Evolutionary conservation across 1,140 invertebrate genomes (phyloP).

Genomic region (Zophobas morio): DNA sequence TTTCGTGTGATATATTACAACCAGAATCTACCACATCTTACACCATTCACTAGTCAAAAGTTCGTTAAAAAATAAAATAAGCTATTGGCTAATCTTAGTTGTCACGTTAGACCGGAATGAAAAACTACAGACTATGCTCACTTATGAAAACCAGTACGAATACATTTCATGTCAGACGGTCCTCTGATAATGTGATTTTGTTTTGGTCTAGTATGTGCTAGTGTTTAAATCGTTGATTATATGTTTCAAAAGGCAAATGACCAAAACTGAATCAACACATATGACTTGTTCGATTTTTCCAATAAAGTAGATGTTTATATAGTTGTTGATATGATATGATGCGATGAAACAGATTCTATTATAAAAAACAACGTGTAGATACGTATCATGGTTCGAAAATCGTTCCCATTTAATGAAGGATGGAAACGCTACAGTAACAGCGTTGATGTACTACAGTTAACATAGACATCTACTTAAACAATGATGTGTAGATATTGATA

Average conservation of each 20-base stretch:
- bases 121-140: too few relatives aligned
- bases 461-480: constrained; percentile 30
- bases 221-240: constrained; percentile 9
- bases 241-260: constrained; percentile 4
- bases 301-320: constrained; percentile 29
- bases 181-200: background rate
- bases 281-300: constrained; percentile 9
- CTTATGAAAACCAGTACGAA: background rate
- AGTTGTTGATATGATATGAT: background rate
- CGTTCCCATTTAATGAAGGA: background rate
- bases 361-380: background rate
- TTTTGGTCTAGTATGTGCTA: constrained; percentile 11
- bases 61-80: too few relatives aligned
- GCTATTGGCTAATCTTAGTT: too few relatives aligned
- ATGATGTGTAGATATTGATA: constrained; percentile 39
- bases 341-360: background rate
- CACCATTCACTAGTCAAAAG: too few relatives aligned
- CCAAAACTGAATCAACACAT: constrained; percentile 10
- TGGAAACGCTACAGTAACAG: constrained; percentile 13
- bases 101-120: too few relatives aligned
- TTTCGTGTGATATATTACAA: too few relatives aligned
- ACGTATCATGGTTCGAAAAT: constrained; percentile 24
- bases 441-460: constrained; percentile 22
- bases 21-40: too few relatives aligned
- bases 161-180: background rate